phyloP scores from a whole-genome alignment of 2,797 vertebrate species.

The Chloroceryle amazona region DNA sequence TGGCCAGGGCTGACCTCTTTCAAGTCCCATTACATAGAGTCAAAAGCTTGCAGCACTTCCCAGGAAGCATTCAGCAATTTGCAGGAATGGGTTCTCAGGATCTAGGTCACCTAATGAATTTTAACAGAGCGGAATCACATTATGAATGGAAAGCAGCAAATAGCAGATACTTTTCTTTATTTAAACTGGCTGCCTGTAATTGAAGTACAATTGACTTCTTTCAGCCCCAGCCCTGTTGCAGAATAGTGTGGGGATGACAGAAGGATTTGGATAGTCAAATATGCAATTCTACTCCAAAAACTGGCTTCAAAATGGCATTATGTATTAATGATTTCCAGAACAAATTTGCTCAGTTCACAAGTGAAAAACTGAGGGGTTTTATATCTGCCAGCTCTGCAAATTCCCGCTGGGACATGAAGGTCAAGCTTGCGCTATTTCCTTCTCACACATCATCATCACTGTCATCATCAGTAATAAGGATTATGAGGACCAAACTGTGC shows the following conservation, averaged over 20 bases:
- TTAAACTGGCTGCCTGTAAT: slow-evolving; percentile 45
- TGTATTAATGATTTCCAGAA: slow-evolving; percentile 67
- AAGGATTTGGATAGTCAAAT: slow-evolving; percentile 27
- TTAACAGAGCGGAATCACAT: slow-evolving; percentile 53
- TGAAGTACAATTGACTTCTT: slow-evolving; percentile 50
- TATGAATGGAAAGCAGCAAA: slow-evolving; percentile 68
- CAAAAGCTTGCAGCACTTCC: slow-evolving; percentile 20
- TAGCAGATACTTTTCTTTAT: slow-evolving; percentile 31
- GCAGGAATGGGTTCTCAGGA: slow-evolving; percentile 33
- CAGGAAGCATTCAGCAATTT: slow-evolving; percentile 34
- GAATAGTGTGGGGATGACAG: slow-evolving; percentile 34
- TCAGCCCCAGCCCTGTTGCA: slow-evolving; percentile 25
- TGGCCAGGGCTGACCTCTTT: slow-evolving; percentile 28
- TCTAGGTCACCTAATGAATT: slow-evolving; percentile 71
- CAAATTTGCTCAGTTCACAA: slow-evolving; percentile 52
- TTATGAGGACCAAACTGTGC: slow-evolving; percentile 10
- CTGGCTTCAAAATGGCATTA: slow-evolving; percentile 57
- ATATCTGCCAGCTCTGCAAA: slow-evolving; percentile 44
- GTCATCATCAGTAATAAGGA: slow-evolving; percentile 44
- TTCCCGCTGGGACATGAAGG: slow-evolving; percentile 4
- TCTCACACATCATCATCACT: slow-evolving; percentile 70
- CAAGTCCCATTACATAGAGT: slow-evolving; percentile 30
- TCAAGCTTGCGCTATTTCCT: slow-evolving; percentile 62
- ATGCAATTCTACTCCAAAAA: slow-evolving; percentile 20
- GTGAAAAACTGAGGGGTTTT: slow-evolving; percentile 41